Conservation (phyloP, 2,888 invertebrate species). For the Xestia rhomboidea region DNA sequence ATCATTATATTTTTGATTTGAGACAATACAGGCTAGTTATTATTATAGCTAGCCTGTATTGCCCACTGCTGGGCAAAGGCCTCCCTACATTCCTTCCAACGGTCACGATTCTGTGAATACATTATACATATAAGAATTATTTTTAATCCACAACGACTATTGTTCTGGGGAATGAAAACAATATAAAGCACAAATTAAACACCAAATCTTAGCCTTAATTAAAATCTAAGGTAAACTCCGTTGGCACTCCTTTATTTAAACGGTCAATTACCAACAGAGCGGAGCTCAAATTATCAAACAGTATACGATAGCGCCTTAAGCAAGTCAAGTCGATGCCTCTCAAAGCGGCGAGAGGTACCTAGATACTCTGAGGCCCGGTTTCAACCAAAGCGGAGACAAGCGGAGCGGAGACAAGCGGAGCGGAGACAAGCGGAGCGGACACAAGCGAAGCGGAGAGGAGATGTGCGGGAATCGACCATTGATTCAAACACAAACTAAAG, state of each 20-base stretch:
- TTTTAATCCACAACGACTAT: not conserved
- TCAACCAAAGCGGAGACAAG: not conserved
- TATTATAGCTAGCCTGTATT: too few relatives aligned
- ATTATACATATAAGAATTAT: not conserved
- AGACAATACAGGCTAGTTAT: too few relatives aligned
- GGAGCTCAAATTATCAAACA: constrained; percentile 72
- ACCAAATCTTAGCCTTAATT: constrained; percentile 10
- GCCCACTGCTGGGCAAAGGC: too few relatives aligned
- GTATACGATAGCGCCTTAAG: constrained; percentile 70
- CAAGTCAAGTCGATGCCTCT: constrained; percentile 76
- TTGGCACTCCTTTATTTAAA: constrained; percentile 45
- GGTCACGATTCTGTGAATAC: too few relatives aligned
- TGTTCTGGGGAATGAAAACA: not conserved
- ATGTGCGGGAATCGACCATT: not conserved
- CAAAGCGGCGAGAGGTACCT: constrained; percentile 56
- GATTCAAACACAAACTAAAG: not conserved
- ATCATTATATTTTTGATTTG: too few relatives aligned
- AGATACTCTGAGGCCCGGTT: not conserved
- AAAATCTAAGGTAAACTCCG: constrained; percentile 42
- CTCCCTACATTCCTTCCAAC: too few relatives aligned
- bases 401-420: too few relatives aligned
- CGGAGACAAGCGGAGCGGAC: too few relatives aligned
- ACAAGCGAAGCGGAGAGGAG: too few relatives aligned
- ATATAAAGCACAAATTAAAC: constrained; percentile 16
- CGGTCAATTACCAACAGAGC: constrained; percentile 60